Percentiles rank a stretch among this genome's conserved stretches.
These are phyloP conservation scores for Isurus oxyrinchus DNA, from an alignment of 2,113 vertebrate species.

Conservation along the genomic window DNA sequence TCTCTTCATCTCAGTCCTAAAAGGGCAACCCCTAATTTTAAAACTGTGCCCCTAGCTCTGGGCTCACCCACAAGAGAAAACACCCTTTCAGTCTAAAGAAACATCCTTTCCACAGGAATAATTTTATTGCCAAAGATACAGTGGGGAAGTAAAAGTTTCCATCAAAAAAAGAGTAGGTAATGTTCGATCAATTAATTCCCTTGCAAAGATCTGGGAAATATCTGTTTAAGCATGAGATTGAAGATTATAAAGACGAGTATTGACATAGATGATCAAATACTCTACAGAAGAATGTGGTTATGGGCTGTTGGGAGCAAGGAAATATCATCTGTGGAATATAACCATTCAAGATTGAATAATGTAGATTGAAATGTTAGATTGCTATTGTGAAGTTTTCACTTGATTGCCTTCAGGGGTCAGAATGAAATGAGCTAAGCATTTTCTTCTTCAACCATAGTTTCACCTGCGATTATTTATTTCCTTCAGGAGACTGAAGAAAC, in stretches of 20 bases:
- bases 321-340: conserved; percentile 16
- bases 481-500: background rate
- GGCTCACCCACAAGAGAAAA: too few relatives aligned
- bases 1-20: too few relatives aligned
- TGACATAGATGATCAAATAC: conserved; percentile 26
- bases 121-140: background rate
- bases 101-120: too few relatives aligned
- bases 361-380: conserved; percentile 16
- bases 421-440: background rate
- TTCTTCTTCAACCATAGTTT: background rate
- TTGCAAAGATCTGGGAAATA: background rate
- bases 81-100: too few relatives aligned
- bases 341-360: conserved; percentile 13
- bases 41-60: too few relatives aligned
- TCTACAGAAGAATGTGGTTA: background rate
- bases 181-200: background rate
- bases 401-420: conserved; percentile 2
- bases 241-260: conserved; percentile 22
- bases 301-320: background rate
- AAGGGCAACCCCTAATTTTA: too few relatives aligned
- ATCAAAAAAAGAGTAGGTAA: background rate
- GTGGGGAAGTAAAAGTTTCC: background rate
- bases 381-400: background rate
- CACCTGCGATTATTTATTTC: background rate
- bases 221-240: conserved; percentile 2